Base-by-base conservation (phyloP, 2,888 invertebrate genomes). In the Orthosia gothica region DNA sequence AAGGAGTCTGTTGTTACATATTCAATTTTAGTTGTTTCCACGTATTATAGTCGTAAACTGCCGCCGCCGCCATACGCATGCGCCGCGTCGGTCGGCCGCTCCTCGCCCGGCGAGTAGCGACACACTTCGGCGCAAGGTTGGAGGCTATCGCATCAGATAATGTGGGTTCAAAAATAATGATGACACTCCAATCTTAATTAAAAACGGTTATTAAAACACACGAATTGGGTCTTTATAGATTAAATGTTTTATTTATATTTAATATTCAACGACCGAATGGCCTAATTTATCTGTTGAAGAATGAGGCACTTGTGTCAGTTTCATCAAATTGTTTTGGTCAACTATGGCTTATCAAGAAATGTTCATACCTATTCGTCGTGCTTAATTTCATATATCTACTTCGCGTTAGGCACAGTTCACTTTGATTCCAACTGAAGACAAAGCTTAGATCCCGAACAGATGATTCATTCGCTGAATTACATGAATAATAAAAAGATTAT, bases 71-170 rank as follows among this genome's bases (percentile, higher is more conserved):
- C 20, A 2, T 5, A 54, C 58, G 49, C 16, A n/a, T 26, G 15
- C 20, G 18, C 23, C 13, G 47, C 63, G 58, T 49, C 49, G 23
- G 49, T 13, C 4, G 18, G 4, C 7, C 15, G 23, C 47, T 20
- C 23, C 18, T 9, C 20, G 12, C 26, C 55, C 26, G 40, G 40
- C 40, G 9, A 1, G 7, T 40, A 20, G 80, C 89, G 90, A 85
- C 90, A 91, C 86, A 90, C 85, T 89, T 90, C 47, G 62, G 1
- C 58, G 74, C 70, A 81, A 75, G 82, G 82, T 82, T 69, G 72
- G 20, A 84, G 94, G 93, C 93, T 94, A 95, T 95, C 95, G 89
- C 75, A 63, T 45, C 85, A 76, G 91, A 92, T 93, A 89, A 85
- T 85, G 76, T 79, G 83, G 88, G 90, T 91, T 90, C 91, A 92